Evolutionary conservation across 2,888 invertebrate genomes (phyloP).

Genomic region (Laothoe populi): DNA sequence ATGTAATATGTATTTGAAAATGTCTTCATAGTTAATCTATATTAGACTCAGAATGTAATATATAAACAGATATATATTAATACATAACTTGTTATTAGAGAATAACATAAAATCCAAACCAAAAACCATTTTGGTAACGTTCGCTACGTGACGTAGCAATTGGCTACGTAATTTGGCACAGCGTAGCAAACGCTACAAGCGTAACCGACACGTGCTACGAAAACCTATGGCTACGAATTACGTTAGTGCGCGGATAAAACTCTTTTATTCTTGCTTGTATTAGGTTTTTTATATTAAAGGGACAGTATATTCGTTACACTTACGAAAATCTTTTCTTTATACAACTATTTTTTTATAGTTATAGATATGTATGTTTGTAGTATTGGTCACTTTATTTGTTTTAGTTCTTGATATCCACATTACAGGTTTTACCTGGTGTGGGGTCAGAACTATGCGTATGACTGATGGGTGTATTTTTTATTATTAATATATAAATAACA

Average conservation of each 20-base stretch:
- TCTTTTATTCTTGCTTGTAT: neutral
- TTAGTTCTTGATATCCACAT: too few relatives aligned
- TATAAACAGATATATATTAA: neutral
- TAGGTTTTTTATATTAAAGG: neutral
- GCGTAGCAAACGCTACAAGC: constrained; percentile 18
- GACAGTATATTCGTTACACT: neutral
- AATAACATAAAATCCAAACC: constrained; percentile 5
- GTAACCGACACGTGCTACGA: constrained; percentile 22
- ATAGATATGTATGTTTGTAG: too few relatives aligned
- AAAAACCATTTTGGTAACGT: constrained; percentile 7
- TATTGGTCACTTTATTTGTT: too few relatives aligned
- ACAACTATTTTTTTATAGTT: too few relatives aligned
- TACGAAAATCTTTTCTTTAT: too few relatives aligned
- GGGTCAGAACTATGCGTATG: too few relatives aligned
- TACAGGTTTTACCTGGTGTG: too few relatives aligned
- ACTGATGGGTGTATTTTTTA: too few relatives aligned
- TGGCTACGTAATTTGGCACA: constrained; percentile 13
- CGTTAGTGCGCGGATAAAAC: neutral
- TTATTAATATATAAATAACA: too few relatives aligned
- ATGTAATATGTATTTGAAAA: too few relatives aligned
- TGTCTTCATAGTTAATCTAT: too few relatives aligned
- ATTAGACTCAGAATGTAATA: neutral
- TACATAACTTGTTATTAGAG: constrained; percentile 1
- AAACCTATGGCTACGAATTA: neutral
- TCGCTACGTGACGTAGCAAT: constrained; percentile 20